Percentiles rank a stretch among this genome's conserved stretches.
Evolutionary conservation across 2,113 vertebrate genomes (phyloP).

Genomic region (Nothoprocta perdicaria): DNA sequence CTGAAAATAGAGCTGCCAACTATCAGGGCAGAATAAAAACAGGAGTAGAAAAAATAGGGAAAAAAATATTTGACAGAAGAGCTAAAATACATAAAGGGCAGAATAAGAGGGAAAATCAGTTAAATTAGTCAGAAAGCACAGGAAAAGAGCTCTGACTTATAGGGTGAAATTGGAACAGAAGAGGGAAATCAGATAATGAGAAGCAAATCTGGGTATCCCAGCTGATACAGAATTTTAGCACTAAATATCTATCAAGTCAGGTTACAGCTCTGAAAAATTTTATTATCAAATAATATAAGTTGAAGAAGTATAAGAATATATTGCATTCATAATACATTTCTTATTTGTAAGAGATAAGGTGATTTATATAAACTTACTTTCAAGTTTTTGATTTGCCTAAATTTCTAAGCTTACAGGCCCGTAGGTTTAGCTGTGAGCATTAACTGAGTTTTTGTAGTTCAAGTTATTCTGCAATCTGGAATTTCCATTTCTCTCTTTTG

Average conservation of each 20-base stretch:
- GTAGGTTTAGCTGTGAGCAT: background rate
- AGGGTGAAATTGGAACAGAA: background rate
- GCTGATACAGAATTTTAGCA: background rate
- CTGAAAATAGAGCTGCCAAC: background rate
- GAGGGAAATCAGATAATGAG: background rate
- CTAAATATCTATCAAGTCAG: background rate
- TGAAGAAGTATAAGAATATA: slow-evolving; percentile 11
- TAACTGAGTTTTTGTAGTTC: background rate
- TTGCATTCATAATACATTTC: background rate
- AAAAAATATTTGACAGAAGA: background rate
- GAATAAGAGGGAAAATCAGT: background rate
- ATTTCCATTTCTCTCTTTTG: background rate
- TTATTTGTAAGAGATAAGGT: background rate
- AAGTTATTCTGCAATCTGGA: background rate
- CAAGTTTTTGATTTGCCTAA: background rate
- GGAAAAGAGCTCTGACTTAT: background rate
- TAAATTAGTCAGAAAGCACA: background rate
- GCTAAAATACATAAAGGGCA: background rate
- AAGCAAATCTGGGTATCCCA: slow-evolving; percentile 6
- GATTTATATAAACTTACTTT: background rate
- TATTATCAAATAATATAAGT: background rate
- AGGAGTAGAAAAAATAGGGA: background rate
- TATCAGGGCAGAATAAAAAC: background rate
- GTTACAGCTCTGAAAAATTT: background rate
- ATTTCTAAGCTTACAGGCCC: background rate